phyloP scores from a whole-genome alignment of 2,797 vertebrate species.

The Lutjanus campechanus region DNA sequence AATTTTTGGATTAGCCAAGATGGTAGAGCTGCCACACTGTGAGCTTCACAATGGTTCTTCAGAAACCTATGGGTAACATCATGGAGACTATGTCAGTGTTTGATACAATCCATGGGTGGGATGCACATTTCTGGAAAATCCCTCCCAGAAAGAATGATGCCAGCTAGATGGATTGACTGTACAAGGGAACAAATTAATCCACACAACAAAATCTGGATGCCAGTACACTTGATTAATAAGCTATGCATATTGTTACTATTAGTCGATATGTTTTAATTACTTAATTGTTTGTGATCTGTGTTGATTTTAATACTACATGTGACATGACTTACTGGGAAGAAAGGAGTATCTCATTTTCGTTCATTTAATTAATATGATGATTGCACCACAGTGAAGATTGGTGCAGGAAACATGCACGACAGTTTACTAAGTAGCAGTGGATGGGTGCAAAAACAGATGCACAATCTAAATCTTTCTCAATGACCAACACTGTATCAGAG shows the following conservation, averaged over 20 bases:
- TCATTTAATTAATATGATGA: too few relatives aligned
- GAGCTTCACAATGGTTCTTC: too few relatives aligned
- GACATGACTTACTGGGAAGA: background rate
- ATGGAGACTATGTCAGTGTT: too few relatives aligned
- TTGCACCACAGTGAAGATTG: background rate
- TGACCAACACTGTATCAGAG: background rate
- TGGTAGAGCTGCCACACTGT: too few relatives aligned
- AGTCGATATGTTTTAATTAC: background rate
- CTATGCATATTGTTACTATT: background rate
- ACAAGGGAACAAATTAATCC: background rate
- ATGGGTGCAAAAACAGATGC: background rate
- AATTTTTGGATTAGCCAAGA: too few relatives aligned
- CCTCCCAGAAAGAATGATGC: background rate
- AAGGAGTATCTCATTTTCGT: background rate
- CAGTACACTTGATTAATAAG: background rate
- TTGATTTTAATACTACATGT: background rate
- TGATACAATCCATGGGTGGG: too few relatives aligned
- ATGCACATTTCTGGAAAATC: background rate
- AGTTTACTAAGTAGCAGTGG: constrained; percentile 2
- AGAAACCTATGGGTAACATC: too few relatives aligned
- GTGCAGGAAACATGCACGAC: background rate
- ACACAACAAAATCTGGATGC: background rate
- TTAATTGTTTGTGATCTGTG: background rate
- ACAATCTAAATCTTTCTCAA: constrained; percentile 15
- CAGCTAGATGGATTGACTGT: background rate